A percentile compares a stretch with the other conserved stretches of the same genome.
phyloP scores from a whole-genome alignment of 2,888 invertebrate genomes.

The Elegia similella region DNA sequence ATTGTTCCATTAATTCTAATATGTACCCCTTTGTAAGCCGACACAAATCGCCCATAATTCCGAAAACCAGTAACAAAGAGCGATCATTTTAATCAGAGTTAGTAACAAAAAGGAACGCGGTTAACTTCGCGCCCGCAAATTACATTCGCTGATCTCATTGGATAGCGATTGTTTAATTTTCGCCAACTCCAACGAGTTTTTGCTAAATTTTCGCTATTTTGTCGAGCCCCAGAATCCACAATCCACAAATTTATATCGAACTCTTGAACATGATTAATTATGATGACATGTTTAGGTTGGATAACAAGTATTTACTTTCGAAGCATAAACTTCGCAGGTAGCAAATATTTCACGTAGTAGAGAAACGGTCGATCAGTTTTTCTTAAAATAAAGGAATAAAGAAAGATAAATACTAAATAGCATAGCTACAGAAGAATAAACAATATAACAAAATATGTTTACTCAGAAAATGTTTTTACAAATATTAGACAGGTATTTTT shows the following conservation, averaged over 20 bases:
- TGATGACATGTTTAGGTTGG: not conserved
- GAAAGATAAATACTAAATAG: too few relatives aligned
- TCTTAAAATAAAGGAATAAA: too few relatives aligned
- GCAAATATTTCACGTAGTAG: too few relatives aligned
- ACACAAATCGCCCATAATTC: conserved; percentile 26
- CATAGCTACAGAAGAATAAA: too few relatives aligned
- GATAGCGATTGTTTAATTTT: conserved; percentile 52
- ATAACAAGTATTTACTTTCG: too few relatives aligned
- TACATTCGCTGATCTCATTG: conserved; percentile 52
- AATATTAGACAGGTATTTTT: too few relatives aligned
- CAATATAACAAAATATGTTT: too few relatives aligned
- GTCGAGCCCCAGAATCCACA: not conserved
- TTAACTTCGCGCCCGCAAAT: conserved; percentile 41
- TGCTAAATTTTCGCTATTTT: conserved; percentile 30
- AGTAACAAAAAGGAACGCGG: conserved; percentile 35
- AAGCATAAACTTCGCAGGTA: too few relatives aligned
- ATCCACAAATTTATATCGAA: not conserved
- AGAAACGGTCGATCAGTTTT: too few relatives aligned
- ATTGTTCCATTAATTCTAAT: not conserved
- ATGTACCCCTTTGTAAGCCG: not conserved
- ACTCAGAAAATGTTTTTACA: too few relatives aligned
- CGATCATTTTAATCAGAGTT: conserved; percentile 23
- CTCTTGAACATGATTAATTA: not conserved
- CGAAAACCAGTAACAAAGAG: conserved; percentile 34
- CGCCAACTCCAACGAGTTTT: conserved; percentile 41